Conservation (phyloP, 2,797 vertebrate genomes). For the Sebastolobus altivelis region DNA sequence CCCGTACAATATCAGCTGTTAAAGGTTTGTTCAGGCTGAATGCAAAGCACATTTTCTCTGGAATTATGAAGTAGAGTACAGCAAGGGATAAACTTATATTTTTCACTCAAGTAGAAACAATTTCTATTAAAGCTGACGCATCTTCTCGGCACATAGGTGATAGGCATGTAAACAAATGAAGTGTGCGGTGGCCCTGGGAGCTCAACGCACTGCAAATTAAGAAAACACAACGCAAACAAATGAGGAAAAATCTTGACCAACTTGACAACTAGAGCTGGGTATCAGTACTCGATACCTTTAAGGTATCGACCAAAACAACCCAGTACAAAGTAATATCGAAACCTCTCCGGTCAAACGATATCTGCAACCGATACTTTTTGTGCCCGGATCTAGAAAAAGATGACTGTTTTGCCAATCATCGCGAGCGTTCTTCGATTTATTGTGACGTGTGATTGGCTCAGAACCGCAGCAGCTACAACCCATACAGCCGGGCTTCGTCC, state of each 20-base stretch:
- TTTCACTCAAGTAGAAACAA: constrained; percentile 13
- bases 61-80: constrained; percentile 33
- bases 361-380: too few relatives aligned
- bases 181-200: background rate
- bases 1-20: constrained; percentile 48
- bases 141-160: background rate
- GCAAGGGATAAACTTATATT: constrained; percentile 1
- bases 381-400: too few relatives aligned
- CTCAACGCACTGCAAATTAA: background rate
- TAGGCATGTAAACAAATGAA: background rate
- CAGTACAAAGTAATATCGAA: too few relatives aligned
- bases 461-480: too few relatives aligned
- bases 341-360: too few relatives aligned
- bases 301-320: too few relatives aligned
- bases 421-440: too few relatives aligned
- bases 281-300: too few relatives aligned
- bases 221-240: background rate
- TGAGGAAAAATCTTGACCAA: background rate
- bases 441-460: too few relatives aligned
- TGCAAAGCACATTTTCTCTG: constrained; percentile 28
- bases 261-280: background rate
- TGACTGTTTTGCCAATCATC: too few relatives aligned
- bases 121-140: constrained; percentile 8
- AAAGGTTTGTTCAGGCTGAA: constrained; percentile 41
- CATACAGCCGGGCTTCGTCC: too few relatives aligned